Conservation (phyloP, 2,113 vertebrate species). For the Oncorhynchus keta region DNA sequence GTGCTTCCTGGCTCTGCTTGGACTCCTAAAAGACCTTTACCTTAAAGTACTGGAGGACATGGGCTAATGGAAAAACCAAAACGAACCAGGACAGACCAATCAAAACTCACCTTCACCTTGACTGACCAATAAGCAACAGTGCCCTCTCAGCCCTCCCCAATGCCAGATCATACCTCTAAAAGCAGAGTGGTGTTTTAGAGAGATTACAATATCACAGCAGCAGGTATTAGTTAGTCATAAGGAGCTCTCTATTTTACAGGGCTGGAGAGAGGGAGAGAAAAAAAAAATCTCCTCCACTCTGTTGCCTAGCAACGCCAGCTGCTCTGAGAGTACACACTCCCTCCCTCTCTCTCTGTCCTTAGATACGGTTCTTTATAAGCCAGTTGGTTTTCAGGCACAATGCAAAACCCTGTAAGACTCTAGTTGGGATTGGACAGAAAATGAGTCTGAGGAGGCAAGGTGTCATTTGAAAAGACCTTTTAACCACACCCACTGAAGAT, state of each 20-base stretch:
- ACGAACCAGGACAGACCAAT: too few relatives aligned
- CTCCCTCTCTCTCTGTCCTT: constrained; percentile 26
- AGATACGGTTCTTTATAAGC: constrained; percentile 44
- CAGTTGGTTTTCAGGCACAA: constrained; percentile 50
- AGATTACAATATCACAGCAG: constrained; percentile 32
- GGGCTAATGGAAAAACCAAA: too few relatives aligned
- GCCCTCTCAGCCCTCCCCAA: constrained; percentile 9
- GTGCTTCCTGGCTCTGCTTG: too few relatives aligned
- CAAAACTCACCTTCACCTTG: too few relatives aligned
- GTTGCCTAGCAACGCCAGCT: constrained; percentile 70
- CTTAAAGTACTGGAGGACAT: too few relatives aligned
- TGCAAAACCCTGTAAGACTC: constrained; percentile 12
- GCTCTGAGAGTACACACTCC: constrained; percentile 1
- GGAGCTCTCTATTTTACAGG: constrained; percentile 28
- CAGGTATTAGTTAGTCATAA: constrained; percentile 30
- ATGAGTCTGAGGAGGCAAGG: constrained; percentile 20
- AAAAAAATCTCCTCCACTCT: constrained; percentile 58
- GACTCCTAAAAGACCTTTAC: too few relatives aligned
- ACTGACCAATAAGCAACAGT: too few relatives aligned
- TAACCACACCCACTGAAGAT: constrained; percentile 32
- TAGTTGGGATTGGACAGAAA: constrained; percentile 41
- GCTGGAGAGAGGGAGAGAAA: constrained; percentile 40
- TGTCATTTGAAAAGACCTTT: constrained; percentile 16
- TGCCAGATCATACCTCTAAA: constrained; percentile 43
- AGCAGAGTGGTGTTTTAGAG: constrained; percentile 46